These are phyloP conservation scores for Allacma fusca DNA, from an alignment of 2,888 invertebrate species.

Conservation along the genomic window DNA sequence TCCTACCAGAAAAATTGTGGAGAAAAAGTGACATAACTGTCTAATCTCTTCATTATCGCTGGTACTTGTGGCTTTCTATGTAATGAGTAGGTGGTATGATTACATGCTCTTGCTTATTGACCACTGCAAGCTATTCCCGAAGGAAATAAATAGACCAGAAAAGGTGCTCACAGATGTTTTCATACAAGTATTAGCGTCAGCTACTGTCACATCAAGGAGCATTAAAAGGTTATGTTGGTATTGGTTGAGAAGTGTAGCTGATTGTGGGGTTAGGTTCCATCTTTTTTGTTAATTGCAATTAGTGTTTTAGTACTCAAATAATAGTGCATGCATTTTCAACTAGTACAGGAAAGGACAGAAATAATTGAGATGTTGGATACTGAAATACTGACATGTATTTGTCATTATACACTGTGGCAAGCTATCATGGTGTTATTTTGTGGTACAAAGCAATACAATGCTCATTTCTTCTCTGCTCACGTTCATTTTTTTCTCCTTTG, in stretches of 20 bases:
- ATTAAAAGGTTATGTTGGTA: neutral
- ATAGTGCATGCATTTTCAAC: no score
- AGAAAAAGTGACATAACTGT: neutral
- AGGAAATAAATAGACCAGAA: conserved; percentile 6
- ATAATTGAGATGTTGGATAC: no score
- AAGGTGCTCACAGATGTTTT: neutral
- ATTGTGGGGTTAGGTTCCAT: no score
- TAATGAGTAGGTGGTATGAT: neutral
- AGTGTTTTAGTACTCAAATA: no score
- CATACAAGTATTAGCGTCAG: neutral
- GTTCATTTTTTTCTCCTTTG: conserved; percentile 6
- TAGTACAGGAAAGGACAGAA: no score
- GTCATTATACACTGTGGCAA: neutral
- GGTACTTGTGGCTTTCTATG: neutral
- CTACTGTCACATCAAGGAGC: neutral
- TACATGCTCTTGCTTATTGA: neutral
- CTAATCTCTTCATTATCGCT: neutral
- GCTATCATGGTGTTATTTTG: neutral
- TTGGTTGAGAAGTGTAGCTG: no score
- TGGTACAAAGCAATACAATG: neutral
- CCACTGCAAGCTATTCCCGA: neutral
- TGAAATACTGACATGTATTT: neutral
- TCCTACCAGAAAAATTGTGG: neutral
- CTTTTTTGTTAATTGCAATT: no score
- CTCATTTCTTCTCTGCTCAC: neutral